phyloP scores from a whole-genome alignment of 2,888 invertebrate genomes.

The Perithous albicinctus region DNA sequence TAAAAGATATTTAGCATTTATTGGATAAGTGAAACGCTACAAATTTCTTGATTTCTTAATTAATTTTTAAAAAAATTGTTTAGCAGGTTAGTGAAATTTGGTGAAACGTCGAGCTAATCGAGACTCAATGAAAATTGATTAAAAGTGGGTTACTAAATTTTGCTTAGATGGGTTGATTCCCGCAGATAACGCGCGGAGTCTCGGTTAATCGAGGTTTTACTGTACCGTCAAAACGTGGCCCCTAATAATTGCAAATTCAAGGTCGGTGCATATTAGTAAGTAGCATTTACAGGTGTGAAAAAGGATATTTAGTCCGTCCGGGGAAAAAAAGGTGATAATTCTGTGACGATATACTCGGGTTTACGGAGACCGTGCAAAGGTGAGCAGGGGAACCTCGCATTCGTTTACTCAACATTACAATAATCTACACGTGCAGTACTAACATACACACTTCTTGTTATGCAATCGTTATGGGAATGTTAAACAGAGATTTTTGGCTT shows the following conservation, averaged over 20 bases:
- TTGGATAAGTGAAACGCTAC: too few species aligned
- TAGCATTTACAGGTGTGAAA: neutral
- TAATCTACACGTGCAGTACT: conserved; percentile 10
- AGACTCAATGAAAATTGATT: too few species aligned
- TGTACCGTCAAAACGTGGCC: conserved; percentile 2
- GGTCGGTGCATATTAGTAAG: neutral
- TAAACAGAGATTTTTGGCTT: neutral
- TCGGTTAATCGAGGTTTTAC: too few species aligned
- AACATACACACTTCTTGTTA: neutral
- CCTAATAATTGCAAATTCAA: conserved; percentile 15
- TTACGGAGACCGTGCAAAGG: neutral
- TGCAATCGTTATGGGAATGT: neutral
- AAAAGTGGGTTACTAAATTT: too few species aligned
- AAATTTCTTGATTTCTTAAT: too few species aligned
- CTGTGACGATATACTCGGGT: neutral
- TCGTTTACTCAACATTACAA: conserved; percentile 31
- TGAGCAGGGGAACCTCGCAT: neutral
- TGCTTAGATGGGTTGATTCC: too few species aligned
- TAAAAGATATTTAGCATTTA: too few species aligned
- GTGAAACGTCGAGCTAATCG: too few species aligned
- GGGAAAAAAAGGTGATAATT: conserved; percentile 12
- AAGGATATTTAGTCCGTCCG: neutral
- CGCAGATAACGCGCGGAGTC: too few species aligned
- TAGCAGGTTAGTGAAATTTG: too few species aligned
- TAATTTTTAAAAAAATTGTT: too few species aligned